A percentile compares a stretch with the other conserved stretches of the same genome.
These are phyloP conservation scores for Cephus nigrinus DNA, from an alignment of 2,888 invertebrate genomes.

Conservation along the genomic window DNA sequence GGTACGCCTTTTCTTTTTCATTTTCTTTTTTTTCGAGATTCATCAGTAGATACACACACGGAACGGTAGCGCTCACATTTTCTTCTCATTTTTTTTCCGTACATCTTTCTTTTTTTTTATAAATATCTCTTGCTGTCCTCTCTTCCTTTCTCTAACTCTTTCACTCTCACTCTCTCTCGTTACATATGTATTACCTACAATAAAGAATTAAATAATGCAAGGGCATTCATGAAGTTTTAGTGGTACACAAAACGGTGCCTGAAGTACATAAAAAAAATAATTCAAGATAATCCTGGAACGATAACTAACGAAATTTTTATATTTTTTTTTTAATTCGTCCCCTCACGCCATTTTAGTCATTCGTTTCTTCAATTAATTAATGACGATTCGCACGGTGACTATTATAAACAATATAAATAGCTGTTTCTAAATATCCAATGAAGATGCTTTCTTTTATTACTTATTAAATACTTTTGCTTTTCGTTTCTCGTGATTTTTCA, in stretches of 20 bases:
- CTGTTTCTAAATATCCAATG: not conserved
- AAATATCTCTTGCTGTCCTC: not conserved
- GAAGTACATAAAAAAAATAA: not conserved
- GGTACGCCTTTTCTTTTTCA: conserved; percentile 36
- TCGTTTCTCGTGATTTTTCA: conserved; percentile 8
- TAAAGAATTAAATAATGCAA: not conserved
- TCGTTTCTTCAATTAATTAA: not conserved
- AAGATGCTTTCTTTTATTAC: conserved; percentile 23
- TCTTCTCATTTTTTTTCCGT: not conserved
- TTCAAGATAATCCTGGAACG: not conserved
- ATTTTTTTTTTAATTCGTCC: not conserved
- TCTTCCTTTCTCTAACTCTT: not conserved
- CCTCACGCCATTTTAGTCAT: not conserved
- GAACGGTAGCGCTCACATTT: not conserved
- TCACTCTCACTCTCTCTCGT: not conserved
- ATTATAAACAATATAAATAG: not conserved
- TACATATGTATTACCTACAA: not conserved
- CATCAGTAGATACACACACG: conserved; percentile 14
- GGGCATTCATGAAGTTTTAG: not conserved
- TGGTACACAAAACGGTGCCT: not conserved
- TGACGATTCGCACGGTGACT: not conserved
- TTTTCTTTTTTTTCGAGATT: conserved; percentile 22
- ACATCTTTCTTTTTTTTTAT: not conserved
- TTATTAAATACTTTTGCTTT: conserved; percentile 16
- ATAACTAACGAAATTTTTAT: not conserved